phyloP scores from a whole-genome alignment of 1,140 invertebrate genomes.

The Arctopsyche grandis region DNA sequence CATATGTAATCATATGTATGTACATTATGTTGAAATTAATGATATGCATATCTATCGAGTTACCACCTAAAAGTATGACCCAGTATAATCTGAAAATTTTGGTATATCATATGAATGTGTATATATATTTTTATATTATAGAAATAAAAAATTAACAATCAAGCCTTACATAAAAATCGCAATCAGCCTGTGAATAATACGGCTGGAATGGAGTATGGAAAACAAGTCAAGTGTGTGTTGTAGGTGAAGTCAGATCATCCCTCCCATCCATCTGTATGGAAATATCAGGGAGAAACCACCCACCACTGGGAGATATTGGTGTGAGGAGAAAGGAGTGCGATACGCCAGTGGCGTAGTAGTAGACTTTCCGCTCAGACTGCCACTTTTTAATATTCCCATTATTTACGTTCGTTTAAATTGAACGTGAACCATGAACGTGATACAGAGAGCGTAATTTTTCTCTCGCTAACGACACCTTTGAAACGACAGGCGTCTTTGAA shows the following conservation, averaged over 20 bases:
- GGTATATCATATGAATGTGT: too few species aligned
- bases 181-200: conserved; percentile 36
- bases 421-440: too few species aligned
- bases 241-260: conserved; percentile 47
- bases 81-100: background rate
- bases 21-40: too few species aligned
- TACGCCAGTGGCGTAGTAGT: background rate
- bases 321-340: conserved; percentile 1
- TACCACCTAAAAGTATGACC: too few species aligned
- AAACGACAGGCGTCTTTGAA: too few species aligned
- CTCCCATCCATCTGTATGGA: conserved; percentile 47
- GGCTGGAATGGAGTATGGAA: conserved; percentile 42
- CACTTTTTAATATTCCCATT: conserved; percentile 6
- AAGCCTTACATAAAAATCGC: conserved; percentile 32
- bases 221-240: conserved; percentile 49
- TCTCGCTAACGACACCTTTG: too few species aligned
- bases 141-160: background rate
- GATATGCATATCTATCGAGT: too few species aligned
- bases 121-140: background rate
- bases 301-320: background rate
- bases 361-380: background rate
- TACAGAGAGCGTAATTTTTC: too few species aligned
- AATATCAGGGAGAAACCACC: conserved; percentile 39
- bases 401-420: background rate
- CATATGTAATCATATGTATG: too few species aligned